Conservation (phyloP, 2,888 invertebrate genomes). For the Cheilosia variabilis region DNA sequence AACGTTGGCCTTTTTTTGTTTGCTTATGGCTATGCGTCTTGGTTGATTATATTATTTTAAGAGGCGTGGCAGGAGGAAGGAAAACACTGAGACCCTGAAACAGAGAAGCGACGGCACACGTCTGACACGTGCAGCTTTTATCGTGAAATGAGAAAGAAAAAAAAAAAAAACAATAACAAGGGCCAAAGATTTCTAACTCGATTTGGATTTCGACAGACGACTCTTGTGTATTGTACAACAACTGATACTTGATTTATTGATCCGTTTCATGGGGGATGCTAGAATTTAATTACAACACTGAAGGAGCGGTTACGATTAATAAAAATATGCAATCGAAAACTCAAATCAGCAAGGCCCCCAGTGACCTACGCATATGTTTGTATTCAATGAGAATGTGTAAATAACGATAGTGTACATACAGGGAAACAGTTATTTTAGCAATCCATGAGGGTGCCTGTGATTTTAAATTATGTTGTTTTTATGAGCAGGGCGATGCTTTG, state of each 20-base stretch:
- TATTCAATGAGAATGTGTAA: slow-evolving; percentile 49
- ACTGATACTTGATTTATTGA: slow-evolving; percentile 66
- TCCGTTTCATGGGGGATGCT: slow-evolving; percentile 30
- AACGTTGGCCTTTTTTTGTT: slow-evolving; percentile 59
- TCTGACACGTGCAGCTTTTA: slow-evolving; percentile 67
- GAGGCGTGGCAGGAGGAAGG: slow-evolving; percentile 51
- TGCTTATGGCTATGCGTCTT: slow-evolving; percentile 38
- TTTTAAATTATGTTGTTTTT: not conserved
- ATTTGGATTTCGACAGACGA: slow-evolving; percentile 22
- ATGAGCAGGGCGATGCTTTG: not conserved
- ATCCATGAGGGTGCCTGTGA: not conserved
- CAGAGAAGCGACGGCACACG: slow-evolving; percentile 70
- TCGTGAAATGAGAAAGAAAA: slow-evolving; percentile 54
- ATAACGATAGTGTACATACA: slow-evolving; percentile 13
- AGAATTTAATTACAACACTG: slow-evolving; percentile 69
- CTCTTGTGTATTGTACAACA: not conserved
- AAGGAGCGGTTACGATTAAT: slow-evolving; percentile 48
- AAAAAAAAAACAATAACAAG: slow-evolving; percentile 19
- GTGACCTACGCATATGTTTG: slow-evolving; percentile 60
- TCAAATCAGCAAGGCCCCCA: slow-evolving; percentile 13
- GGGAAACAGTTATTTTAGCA: slow-evolving; percentile 13
- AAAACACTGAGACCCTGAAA: slow-evolving; percentile 50
- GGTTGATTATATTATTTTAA: slow-evolving; percentile 69
- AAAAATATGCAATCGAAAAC: slow-evolving; percentile 23
- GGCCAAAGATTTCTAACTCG: slow-evolving; percentile 48